phyloP scores from a whole-genome alignment of 1,140 invertebrate genomes.

The Zaprionus taronus region DNA sequence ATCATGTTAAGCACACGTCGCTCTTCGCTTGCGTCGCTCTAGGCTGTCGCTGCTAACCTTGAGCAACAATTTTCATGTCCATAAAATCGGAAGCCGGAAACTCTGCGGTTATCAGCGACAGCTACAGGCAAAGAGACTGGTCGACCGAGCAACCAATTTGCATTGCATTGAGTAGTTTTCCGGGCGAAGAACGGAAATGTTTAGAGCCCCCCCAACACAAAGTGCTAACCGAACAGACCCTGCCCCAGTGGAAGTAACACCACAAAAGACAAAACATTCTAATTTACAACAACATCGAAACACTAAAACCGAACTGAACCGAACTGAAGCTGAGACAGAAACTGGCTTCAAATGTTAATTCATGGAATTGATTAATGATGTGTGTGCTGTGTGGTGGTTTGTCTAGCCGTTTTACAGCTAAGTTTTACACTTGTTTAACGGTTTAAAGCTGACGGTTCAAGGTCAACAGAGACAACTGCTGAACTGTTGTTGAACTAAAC shows the following conservation, averaged over 20 bases:
- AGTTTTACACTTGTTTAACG: constrained; percentile 31
- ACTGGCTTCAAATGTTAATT: background rate
- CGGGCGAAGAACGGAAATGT: constrained; percentile 47
- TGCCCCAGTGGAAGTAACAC: constrained; percentile 27
- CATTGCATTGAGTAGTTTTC: constrained; percentile 52
- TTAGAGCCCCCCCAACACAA: constrained; percentile 12
- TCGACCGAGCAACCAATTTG: constrained; percentile 52
- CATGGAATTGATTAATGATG: background rate
- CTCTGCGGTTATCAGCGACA: constrained; percentile 8
- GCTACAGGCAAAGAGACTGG: background rate
- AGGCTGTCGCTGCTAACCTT: constrained; percentile 34
- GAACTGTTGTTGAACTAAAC: background rate
- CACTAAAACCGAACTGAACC: background rate
- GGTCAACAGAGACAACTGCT: background rate
- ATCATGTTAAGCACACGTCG: constrained; percentile 49
- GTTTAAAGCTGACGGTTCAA: constrained; percentile 8
- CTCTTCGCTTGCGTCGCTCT: background rate
- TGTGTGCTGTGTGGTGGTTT: background rate
- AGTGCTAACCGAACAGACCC: constrained; percentile 55
- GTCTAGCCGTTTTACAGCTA: constrained; percentile 27
- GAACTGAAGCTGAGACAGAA: background rate
- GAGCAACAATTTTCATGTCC: constrained; percentile 63
- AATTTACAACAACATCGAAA: constrained; percentile 18
- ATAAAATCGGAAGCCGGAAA: constrained; percentile 67
- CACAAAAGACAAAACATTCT: constrained; percentile 16